phyloP scores from a whole-genome alignment of 2,797 vertebrate species.

The Malacoctenus gilli region DNA sequence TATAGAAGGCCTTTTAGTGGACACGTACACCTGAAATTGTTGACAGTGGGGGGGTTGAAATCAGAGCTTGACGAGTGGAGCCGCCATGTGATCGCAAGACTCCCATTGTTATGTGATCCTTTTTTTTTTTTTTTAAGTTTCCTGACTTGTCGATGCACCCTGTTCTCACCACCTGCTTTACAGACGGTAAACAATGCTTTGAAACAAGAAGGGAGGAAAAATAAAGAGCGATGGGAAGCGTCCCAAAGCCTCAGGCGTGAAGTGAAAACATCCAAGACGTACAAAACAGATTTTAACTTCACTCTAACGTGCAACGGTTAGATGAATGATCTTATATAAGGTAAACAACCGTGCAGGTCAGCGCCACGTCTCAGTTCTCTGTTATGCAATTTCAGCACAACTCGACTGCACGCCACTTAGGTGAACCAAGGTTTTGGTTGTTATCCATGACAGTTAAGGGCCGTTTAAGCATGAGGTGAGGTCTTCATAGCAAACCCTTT shows the following conservation, averaged over 20 bases:
- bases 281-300: constrained; percentile 1
- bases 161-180: constrained; percentile 8
- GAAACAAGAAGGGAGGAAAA: constrained; percentile 4
- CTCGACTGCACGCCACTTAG: too few relatives aligned
- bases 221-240: not conserved
- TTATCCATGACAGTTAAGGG: too few relatives aligned
- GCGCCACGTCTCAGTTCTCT: too few relatives aligned
- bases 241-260: not conserved
- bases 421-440: too few relatives aligned
- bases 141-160: not conserved
- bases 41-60: constrained; percentile 1
- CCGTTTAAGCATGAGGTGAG: too few relatives aligned
- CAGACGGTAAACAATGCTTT: not conserved
- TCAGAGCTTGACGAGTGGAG: not conserved
- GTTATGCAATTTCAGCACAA: too few relatives aligned
- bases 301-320: too few relatives aligned
- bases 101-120: constrained; percentile 19
- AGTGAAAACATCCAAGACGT: too few relatives aligned
- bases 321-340: too few relatives aligned
- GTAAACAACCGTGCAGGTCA: too few relatives aligned
- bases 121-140: constrained; percentile 19
- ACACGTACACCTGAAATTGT: not conserved
- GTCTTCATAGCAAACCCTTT: too few relatives aligned
- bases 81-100: not conserved
- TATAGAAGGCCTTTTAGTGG: not conserved